Percentiles rank a stretch among this genome's conserved stretches.
Evolutionary conservation across 2,113 vertebrate genomes (phyloP).

Genomic region (Tetrax tetrax): DNA sequence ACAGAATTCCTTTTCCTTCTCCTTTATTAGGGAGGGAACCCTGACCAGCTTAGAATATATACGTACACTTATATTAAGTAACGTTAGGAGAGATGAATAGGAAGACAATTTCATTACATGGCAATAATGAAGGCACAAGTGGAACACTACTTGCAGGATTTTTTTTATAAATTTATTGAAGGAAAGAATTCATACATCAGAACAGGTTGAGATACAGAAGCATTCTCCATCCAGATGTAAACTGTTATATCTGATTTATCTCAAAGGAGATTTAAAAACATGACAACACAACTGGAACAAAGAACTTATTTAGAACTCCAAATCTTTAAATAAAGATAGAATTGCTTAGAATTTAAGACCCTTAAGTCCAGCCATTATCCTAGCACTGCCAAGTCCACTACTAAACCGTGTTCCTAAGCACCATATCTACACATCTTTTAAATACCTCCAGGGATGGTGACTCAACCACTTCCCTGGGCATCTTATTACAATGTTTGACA

Average conservation of each 20-base stretch:
- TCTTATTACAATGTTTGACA: too few species aligned
- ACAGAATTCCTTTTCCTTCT: not conserved
- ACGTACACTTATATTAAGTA: not conserved
- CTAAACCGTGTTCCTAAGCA: too few species aligned
- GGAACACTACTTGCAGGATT: not conserved
- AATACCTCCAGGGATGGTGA: too few species aligned
- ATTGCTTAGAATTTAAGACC: too few species aligned
- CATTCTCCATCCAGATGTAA: not conserved
- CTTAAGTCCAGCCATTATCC: too few species aligned
- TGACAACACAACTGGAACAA: not conserved
- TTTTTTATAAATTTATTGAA: not conserved
- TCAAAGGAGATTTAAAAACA: not conserved
- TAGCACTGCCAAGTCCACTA: too few species aligned
- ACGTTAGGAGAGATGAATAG: not conserved
- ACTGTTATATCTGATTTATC: not conserved
- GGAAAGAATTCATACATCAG: not conserved
- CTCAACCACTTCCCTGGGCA: too few species aligned
- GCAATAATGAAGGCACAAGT: not conserved
- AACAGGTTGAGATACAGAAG: not conserved
- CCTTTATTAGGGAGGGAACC: not conserved
- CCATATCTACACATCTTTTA: too few species aligned
- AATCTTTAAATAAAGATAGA: not conserved
- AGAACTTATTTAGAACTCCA: not conserved
- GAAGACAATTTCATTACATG: not conserved
- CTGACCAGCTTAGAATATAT: not conserved